A percentile compares a stretch with the other conserved stretches of the same genome.
These are phyloP conservation scores for Leptodactylus fallax DNA, from an alignment of 2,797 vertebrate species.

Conservation along the genomic window DNA sequence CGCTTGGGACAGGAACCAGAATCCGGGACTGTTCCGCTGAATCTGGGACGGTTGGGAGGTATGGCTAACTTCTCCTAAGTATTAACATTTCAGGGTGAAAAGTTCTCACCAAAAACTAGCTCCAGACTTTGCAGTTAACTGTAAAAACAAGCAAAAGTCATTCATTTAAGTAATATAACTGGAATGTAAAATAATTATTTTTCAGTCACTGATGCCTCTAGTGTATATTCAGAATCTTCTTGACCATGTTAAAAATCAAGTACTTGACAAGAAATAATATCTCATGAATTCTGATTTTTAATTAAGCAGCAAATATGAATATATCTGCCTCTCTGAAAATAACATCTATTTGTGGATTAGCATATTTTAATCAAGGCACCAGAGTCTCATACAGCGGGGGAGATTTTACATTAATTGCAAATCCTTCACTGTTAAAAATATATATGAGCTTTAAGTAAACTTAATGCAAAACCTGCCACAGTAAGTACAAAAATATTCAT, in stretches of 20 bases:
- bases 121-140: too few relatives aligned
- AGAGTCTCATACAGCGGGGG: neutral
- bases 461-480: neutral
- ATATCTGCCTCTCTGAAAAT: slow-evolving; percentile 15
- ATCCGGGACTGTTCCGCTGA: too few relatives aligned
- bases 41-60: too few relatives aligned
- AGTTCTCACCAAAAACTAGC: too few relatives aligned
- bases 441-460: neutral
- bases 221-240: neutral
- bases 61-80: too few relatives aligned
- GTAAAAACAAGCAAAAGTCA: too few relatives aligned
- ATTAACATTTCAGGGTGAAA: too few relatives aligned
- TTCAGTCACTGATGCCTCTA: neutral
- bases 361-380: slow-evolving; percentile 4
- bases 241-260: neutral
- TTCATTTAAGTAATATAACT: neutral
- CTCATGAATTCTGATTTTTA: slow-evolving; percentile 12
- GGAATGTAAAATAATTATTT: neutral
- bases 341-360: slow-evolving; percentile 8
- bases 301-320: slow-evolving; percentile 25
- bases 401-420: neutral
- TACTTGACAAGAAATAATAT: neutral
- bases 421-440: neutral
- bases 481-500: neutral
- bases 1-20: too few relatives aligned